Evolutionary conservation across 2,888 invertebrate species (phyloP), one percentile per base, ranked within the genome.

Genomic region (Andrena flavipes): DNA sequence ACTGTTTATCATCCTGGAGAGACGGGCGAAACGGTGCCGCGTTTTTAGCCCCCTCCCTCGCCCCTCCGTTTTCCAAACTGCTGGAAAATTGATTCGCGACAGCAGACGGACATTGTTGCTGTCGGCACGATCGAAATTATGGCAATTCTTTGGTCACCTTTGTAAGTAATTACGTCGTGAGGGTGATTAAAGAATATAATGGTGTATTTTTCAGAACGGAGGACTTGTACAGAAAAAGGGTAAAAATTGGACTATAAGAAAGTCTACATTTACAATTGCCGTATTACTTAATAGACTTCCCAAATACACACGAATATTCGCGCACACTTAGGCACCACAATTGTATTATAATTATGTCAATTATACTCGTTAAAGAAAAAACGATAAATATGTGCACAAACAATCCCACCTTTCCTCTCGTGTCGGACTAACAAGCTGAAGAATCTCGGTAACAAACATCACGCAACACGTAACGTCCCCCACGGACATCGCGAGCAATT

Each of bases 41-140:
- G 42, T 67, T 67, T 74, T 74, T 74, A 74, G 65, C 26, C 26
- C 26, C 26, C 26, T 0, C 26, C 26, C 26, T 49, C 59, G 10
- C 30, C 30, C 0, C 5, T 3, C 13, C 7, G 20, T 33, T 49
- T 51, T 30, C 20, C 51, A 59, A 60, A 49, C 65, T 35, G 16
- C 20, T 51, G 67, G 78, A 49, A 68, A 78, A 80, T 78, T 56
- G 78, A 35, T 72, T 72, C 29, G 35, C 29, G 16, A 10, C 67
- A 42, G 42, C 13, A 42, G 42, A 29, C 48, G 51, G 20, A 23
- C 29, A 63, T 26, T 30, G 23, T 13, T 5, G 54, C 30, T 29
- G 29, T 51, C 51, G 1, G 10, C 0, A 20, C n/a, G 20, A 59
- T 2, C 26, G 4, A 13, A 42, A 7, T 16, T 4, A 4, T 16